Conservation (phyloP, 1,140 invertebrate species). For the Cheumatopsyche charites region DNA sequence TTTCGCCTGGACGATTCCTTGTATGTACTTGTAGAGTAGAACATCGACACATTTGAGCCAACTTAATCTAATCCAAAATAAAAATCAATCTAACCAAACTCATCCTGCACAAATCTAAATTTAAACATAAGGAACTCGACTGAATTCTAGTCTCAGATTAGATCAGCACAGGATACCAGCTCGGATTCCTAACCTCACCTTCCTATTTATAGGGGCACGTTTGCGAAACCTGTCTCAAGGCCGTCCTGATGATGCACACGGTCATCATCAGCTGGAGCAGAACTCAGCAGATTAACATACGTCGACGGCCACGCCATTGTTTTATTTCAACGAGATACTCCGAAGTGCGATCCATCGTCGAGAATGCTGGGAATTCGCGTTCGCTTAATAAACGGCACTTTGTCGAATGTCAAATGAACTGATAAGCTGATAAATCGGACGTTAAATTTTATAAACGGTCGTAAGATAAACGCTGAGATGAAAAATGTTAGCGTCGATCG, state of each 20-base stretch:
- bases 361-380: slow-evolving; percentile 3
- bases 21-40: too few relatives aligned
- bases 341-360: too few relatives aligned
- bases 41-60: too few relatives aligned
- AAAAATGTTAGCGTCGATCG: too few relatives aligned
- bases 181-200: slow-evolving; percentile 12
- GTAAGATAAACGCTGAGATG: too few relatives aligned
- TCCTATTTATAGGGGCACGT: slow-evolving; percentile 39
- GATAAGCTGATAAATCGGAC: slow-evolving; percentile 11
- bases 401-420: background rate
- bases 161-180: background rate
- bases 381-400: background rate
- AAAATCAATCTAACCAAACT: too few relatives aligned
- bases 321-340: background rate
- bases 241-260: slow-evolving; percentile 19
- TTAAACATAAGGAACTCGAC: too few relatives aligned
- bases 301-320: slow-evolving; percentile 15
- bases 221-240: slow-evolving; percentile 39
- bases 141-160: too few relatives aligned
- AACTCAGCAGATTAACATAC: background rate
- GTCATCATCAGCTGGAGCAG: background rate
- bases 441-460: too few relatives aligned
- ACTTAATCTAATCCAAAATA: too few relatives aligned
- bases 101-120: too few relatives aligned
- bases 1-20: too few relatives aligned